Base-by-base conservation (phyloP, 2,797 vertebrate species). In the Oryzias dopingdopingensis region DNA sequence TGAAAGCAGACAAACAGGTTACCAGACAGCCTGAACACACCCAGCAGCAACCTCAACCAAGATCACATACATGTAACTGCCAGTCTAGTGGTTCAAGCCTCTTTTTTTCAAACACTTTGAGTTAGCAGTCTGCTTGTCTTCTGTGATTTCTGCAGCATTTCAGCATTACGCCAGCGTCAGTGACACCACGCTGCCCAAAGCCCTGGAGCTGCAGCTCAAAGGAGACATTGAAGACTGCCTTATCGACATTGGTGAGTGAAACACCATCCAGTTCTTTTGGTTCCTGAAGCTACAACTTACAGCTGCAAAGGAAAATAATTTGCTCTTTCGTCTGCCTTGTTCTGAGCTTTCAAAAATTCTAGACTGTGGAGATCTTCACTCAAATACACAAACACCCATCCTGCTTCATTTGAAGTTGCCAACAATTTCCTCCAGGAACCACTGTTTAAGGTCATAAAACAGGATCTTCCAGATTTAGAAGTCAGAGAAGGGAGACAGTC, bases 201-300 rank as follows among this genome's bases (percentile, higher is more conserved):
- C 83, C 6, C 63, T 94, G 72, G 55, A 87, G 32, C 6, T 80
- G 56, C 80, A 93, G 65, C 80, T 93, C 59, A 78, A 14, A 0
- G 92, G 91, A 45, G 86, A 91, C 68, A 87, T 90, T n/a, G 90
- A 93, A 71, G 85, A 91, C 42, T 92, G 89, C 49, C 79, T 94
- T 4, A 74, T 89, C 16, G 86, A 88, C 32, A 61, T 93, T 3
- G 89, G 92, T 94, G 63, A 82, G 59, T 47, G 29, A 1, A 22
- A 50, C 2, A 5, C 23, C 10, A 5, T 32, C 4, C 16, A n/a
- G 24, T 41, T 4, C 52, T 54, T 41, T 26, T 12, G 29, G 14
- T 16, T 41, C 23, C 40, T 41, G 15, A 57, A 23, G 13, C 15
- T 13, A 23, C 13, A 23, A 40, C 29, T 41, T 4, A 22, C 15